Percentiles rank a stretch among this genome's conserved stretches.
phyloP scores from a whole-genome alignment of 1,140 invertebrate genomes.

The Drosophila ohnishii region DNA sequence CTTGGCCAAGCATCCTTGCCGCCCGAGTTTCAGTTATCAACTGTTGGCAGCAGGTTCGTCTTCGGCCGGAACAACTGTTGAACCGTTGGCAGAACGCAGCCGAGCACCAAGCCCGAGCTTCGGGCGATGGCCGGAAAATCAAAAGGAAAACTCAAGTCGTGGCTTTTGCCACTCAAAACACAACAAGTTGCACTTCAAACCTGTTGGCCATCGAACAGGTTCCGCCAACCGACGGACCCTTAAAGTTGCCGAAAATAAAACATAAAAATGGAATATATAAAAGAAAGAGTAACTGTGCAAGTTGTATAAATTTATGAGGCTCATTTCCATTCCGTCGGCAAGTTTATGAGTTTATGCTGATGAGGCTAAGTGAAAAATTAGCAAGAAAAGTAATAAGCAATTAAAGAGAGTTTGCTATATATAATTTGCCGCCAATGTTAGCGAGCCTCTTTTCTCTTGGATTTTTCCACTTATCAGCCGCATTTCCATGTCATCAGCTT shows the following conservation, averaged over 20 bases:
- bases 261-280: not conserved
- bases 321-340: conserved; percentile 22
- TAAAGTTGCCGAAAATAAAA: conserved; percentile 9
- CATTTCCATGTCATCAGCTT: conserved; percentile 48
- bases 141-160: conserved; percentile 43
- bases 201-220: conserved; percentile 54
- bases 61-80: conserved; percentile 59
- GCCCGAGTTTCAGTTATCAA: conserved; percentile 69
- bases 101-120: conserved; percentile 4
- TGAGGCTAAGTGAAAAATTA: conserved; percentile 49
- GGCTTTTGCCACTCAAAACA: conserved; percentile 59
- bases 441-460: not conserved
- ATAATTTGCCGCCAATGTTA: not conserved
- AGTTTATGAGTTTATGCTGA: conserved; percentile 56
- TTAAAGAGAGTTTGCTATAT: conserved; percentile 2
- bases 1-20: conserved; percentile 46
- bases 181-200: conserved; percentile 66
- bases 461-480: conserved; percentile 21
- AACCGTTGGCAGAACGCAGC: conserved; percentile 32
- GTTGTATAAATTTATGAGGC: conserved; percentile 35
- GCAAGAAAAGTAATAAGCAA: conserved; percentile 28
- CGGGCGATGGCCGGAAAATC: conserved; percentile 12
- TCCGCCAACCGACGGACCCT: conserved; percentile 13
- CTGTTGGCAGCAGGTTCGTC: conserved; percentile 42
- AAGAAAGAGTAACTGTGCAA: conserved; percentile 15